These are phyloP conservation scores for Diadromus collaris DNA, from an alignment of 2,888 invertebrate genomes.

Conservation along the genomic window DNA sequence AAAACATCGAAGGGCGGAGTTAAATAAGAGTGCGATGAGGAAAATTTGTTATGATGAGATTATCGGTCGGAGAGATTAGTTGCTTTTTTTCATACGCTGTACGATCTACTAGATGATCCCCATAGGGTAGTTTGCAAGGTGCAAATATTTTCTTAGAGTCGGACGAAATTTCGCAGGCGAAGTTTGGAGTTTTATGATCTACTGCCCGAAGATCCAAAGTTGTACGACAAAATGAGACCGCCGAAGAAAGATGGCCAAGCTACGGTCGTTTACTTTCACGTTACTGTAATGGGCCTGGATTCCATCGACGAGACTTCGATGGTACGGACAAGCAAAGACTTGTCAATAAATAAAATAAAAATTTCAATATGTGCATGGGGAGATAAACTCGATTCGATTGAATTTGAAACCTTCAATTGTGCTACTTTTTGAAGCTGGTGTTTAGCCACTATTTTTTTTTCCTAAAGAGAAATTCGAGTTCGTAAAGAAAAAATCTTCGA, in stretches of 20 bases:
- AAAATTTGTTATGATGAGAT: constrained; percentile 22
- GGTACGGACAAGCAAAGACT: constrained; percentile 81
- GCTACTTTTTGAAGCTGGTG: not conserved
- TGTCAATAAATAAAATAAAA: not conserved
- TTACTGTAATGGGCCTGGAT: constrained; percentile 97
- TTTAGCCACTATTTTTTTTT: not conserved
- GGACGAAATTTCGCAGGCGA: constrained; percentile 80
- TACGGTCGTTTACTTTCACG: constrained; percentile 94
- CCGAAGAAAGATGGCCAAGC: constrained; percentile 94
- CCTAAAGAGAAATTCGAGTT: not conserved
- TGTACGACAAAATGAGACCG: constrained; percentile 96
- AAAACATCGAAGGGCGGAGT: not conserved
- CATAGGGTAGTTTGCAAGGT: constrained; percentile 35
- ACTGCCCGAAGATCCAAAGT: constrained; percentile 91
- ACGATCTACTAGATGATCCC: constrained; percentile 38
- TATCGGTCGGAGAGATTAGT: constrained; percentile 57
- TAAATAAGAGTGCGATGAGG: not conserved
- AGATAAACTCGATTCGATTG: not conserved
- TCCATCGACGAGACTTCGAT: constrained; percentile 98
- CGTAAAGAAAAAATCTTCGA: not conserved
- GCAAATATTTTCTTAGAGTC: constrained; percentile 39
- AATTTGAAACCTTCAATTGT: not conserved
- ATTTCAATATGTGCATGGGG: not conserved
- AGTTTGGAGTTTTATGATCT: constrained; percentile 92
- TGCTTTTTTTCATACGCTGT: constrained; percentile 37